Evolutionary conservation across 2,888 invertebrate species (phyloP), one percentile per base, ranked within the genome.

Genomic region (Ariolimax columbianus): DNA sequence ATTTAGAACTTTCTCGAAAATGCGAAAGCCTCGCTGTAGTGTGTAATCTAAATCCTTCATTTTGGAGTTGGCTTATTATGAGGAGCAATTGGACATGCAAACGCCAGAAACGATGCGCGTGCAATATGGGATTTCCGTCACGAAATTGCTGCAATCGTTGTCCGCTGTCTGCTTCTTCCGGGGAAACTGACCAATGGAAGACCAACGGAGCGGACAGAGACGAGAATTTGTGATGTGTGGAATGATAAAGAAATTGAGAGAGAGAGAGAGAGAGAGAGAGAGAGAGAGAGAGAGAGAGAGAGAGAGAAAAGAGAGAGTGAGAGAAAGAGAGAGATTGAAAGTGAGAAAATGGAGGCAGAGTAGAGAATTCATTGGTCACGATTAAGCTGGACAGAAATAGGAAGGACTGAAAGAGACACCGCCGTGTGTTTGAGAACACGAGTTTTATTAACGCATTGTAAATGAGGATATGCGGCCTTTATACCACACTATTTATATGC

Each of bases 121-220:
- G 75, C 82, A 82, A 82, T 82, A 82, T 63, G 77, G 66, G 47
- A 38, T 43, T 36, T 47, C 23, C n/a, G 33, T 43, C 75, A 43
- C 77, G 77, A 75, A 82, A 77, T 82, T 82, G 77, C 82, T 77
- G 82, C 43, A 82, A 82, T 40, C 59, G 43, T 75, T 66, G n/a
- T 82, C n/a, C 47, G 63, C 43, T 66, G 36, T n/a, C 36, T 36
- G 80, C 80, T 55, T 43, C 70, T 70, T 80, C 80, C 80, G 9
- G 80, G 51, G 51, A 70, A 80, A 80, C 80, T 80, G 80, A 80
- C 80, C 80, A 68, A 80, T 63, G 26, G 55, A 70, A 80, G 80
- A 68, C 70, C 80, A 70, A 70, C 66, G 80, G 26, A 51, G 80
- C 80, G 33, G 51, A 47, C 7, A 47, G 38, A 47, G 70, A 70